phyloP scores from a whole-genome alignment of 2,888 invertebrate genomes.

The Phortica okadai region DNA sequence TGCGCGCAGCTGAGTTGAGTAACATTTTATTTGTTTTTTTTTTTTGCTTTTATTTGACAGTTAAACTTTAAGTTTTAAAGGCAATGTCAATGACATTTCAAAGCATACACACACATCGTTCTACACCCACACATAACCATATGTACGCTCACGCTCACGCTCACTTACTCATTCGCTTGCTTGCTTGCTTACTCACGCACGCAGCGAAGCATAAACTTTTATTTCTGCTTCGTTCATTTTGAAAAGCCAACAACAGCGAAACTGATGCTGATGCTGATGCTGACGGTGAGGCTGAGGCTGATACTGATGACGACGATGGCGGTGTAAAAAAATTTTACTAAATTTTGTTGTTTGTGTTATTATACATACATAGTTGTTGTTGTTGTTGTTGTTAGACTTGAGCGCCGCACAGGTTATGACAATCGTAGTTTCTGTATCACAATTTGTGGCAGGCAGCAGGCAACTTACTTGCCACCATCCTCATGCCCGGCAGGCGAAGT shows the following conservation, averaged over 20 bases:
- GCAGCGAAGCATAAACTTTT: slow-evolving; percentile 34
- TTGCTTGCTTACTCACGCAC: background rate
- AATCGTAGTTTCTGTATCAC: slow-evolving; percentile 10
- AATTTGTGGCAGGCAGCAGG: slow-evolving; percentile 12
- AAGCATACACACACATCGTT: slow-evolving; percentile 38
- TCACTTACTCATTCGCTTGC: no score
- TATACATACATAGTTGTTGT: no score
- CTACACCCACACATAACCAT: slow-evolving; percentile 10
- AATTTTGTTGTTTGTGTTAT: background rate
- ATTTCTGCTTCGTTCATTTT: slow-evolving; percentile 43
- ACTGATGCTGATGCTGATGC: background rate
- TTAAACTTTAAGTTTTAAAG: slow-evolving; percentile 2
- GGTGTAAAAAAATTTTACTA: slow-evolving; percentile 9
- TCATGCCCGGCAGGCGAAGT: no score
- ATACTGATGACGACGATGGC: background rate
- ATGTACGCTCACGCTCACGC: no score
- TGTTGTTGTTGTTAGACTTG: no score
- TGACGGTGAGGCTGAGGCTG: background rate
- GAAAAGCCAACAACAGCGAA: slow-evolving; percentile 14
- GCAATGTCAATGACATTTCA: slow-evolving; percentile 51
- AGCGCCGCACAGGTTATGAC: slow-evolving; percentile 12
- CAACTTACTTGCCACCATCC: background rate
- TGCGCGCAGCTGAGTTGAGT: background rate
- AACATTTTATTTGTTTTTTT: slow-evolving; percentile 4
- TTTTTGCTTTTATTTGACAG: slow-evolving; percentile 2